Base-by-base conservation (phyloP, 2,888 invertebrate species). In the Sminthurinus aureus region DNA sequence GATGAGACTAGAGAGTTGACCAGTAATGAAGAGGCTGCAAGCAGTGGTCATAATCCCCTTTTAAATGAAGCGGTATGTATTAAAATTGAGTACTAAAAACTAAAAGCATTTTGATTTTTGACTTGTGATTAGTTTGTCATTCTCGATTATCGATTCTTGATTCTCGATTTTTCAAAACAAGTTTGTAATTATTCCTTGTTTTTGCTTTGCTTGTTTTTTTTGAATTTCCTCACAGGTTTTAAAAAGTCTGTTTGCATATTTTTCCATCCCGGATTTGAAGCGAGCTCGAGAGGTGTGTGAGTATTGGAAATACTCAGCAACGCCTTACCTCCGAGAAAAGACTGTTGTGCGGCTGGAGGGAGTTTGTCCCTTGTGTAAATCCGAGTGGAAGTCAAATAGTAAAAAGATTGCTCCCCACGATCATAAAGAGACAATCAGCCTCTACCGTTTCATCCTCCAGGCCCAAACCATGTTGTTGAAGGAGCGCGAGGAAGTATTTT, bases 231-330 rank as follows among this genome's bases (percentile, higher is more conserved):
- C n/a, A n/a, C n/a, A 82, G 82, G 71, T 82, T 6, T 76, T 82
- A 15, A 24, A 8, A 6, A 0, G 69, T 12, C 78, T 82, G 11
- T 77, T 82, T 20, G 15, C 12, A n/a, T 82, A 64, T 51, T 52
- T 78, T 11, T 9, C 50, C 12, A 50, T 77, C 6, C n/a, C 67
- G 0, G 82, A 82, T n/a, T 51, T 82, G 15, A 82, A 82, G 26
- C 51, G 26, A 15, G 77, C 77, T 0, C 74, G 82, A 6, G 20
- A 78, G 6, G 82, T 82, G 13, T 82, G 82, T 66, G 77, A 77
- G 64, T 69, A 67, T 58, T 82, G 82, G 82, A 82, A 58, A 82
- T 22, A 18, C n/a, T 64, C 76, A 50, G 64, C 82, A 8, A 82
- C 82, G 1, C 82, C 82, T 22, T 71, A 78, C 11, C 71, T 82